Evolutionary conservation across 2,113 vertebrate genomes (phyloP), one percentile per base, ranked within the genome.

Genomic region (Podilymbus podiceps): DNA sequence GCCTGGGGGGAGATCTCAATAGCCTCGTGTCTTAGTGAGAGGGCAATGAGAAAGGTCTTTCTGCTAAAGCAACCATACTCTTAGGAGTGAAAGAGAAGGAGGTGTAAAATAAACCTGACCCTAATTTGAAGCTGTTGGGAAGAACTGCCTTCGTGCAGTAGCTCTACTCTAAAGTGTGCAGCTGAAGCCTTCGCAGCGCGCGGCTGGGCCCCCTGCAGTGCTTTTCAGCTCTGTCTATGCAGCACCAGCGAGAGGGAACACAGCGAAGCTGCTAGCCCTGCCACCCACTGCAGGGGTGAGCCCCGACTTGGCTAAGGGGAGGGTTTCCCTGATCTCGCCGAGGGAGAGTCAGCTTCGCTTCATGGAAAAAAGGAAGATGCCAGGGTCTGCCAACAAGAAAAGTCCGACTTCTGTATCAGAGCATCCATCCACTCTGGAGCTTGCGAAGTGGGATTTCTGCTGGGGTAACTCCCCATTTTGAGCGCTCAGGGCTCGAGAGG

Each of bases 141-240:
- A 89, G 86, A 90, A 33, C 67, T 71, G 64, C 14, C 67, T 93
- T 12, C 0, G 0, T 9, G 47, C 63, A 71, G 93, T 31, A 80
- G 91, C 79, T 94, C 8, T 74, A 8, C 74, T 56, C 49, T 90
- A 12, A 67, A 88, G 82, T 1, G 15, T 38, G 74, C 77, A 59
- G 87, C 74, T 16, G 38, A 44, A 88, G 71, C 28, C 75, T 85
- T 28, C 72, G 88, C 72, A 56, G 64, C 3, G 50, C 10, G 2
- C 44, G 80, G 33, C 52, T 33, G 56, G 79, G 83, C 64, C 64
- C 88, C 97, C 95, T 3, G 90, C 1, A 0, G 93, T 44, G 90
- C 92, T 67, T 94, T 95, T 96, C 92, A 96, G 85, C 92, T 95
- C 52, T 11, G 38, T 6, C 75, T 71, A 8, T 28, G 79, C 75